Base-by-base conservation (phyloP, 2,888 invertebrate species). In the Saturnia japonica region DNA sequence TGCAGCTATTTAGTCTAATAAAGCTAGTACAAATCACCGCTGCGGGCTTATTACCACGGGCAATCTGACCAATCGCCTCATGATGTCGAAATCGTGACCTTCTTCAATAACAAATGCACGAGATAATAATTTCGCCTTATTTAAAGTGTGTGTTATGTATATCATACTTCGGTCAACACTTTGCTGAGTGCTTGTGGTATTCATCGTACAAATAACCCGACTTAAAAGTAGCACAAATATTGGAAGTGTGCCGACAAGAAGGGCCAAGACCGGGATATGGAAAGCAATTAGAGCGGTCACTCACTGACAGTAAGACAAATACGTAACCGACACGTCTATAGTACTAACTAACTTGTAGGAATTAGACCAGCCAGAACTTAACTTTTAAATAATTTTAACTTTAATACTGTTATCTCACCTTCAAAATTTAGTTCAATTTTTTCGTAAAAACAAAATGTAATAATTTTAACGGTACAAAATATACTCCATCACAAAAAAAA, bases 61-160 rank as follows among this genome's bases (percentile, higher is more conserved):
- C 28, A 28, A 9, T 54, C 22, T 22, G 57, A 60, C 28, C 57
- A 25, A 60, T 60, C 28, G 12, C 28, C 14, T 60, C 28, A 60
- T 76, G 74, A 71, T 68, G 72, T 72, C 74, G 68, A 73, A 78
- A 75, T 81, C 77, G 76, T 80, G 84, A 82, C 86, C 86, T 85
- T 84, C 80, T 83, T 85, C 78, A 77, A 75, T 67, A 77, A 78
- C 75, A 72, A 69, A 76, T 75, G 76, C 80, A 81, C 75, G 78
- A 77, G 72, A 74, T 69, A 73, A 76, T 78, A 78, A 82, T 84
- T 85, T 78, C 77, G 80, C 84, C 73, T 76, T 74, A 76, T 78
- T 77, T 78, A 82, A 83, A 81, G 77, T 85, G 82, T 82, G 81
- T 82, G 74, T 77, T 79, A 84, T 86, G 82, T 73, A 77, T 77